phyloP scores from a whole-genome alignment of 2,888 invertebrate species.

The Argyra leucocephala region DNA sequence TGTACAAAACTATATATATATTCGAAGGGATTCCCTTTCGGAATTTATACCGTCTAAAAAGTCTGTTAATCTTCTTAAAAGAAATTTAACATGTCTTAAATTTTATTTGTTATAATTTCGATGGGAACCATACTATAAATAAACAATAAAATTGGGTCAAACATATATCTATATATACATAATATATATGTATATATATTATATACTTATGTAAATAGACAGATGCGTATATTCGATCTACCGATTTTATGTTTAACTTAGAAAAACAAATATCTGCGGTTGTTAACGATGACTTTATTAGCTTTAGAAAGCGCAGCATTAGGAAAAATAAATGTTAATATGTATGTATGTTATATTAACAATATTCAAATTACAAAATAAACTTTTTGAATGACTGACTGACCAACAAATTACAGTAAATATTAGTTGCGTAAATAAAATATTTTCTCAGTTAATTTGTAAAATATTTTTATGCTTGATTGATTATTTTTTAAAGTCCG shows the following conservation, averaged over 20 bases:
- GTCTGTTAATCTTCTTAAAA: not conserved
- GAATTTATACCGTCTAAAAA: not conserved
- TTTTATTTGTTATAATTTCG: not conserved
- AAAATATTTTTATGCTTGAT: no score
- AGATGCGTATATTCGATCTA: no score
- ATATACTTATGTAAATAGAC: not conserved
- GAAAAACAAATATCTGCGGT: not conserved
- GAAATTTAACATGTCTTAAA: not conserved
- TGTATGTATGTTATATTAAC: no score
- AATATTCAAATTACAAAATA: not conserved
- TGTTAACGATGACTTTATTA: not conserved
- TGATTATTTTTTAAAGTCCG: no score
- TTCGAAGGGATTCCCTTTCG: not conserved
- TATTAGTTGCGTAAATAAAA: no score
- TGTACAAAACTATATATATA: no score
- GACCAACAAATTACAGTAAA: not conserved
- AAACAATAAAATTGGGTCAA: constrained; percentile 5
- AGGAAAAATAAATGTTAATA: not conserved
- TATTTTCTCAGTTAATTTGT: no score
- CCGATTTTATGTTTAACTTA: not conserved
- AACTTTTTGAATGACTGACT: not conserved
- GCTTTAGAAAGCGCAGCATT: not conserved
- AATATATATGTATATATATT: not conserved
- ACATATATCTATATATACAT: not conserved
- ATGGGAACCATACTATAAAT: not conserved